These are phyloP conservation scores for Cololabis saira DNA, from an alignment of 2,113 vertebrate genomes.

Conservation along the genomic window DNA sequence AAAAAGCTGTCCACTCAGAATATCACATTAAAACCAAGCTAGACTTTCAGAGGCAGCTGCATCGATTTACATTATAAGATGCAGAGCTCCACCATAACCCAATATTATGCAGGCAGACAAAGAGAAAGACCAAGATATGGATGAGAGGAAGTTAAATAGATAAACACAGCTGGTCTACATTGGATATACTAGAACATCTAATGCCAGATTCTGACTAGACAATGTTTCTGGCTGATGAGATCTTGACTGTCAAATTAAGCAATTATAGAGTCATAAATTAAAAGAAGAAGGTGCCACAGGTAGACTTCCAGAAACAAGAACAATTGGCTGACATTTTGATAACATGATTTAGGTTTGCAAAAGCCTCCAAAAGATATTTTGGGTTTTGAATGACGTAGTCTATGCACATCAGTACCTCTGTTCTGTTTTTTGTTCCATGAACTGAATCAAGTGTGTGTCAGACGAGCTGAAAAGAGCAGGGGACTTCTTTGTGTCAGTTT, in stretches of 20 bases:
- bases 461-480: too few relatives aligned
- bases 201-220: not conserved
- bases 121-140: not conserved
- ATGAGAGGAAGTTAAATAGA: not conserved
- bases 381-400: not conserved
- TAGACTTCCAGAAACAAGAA: conserved; percentile 1
- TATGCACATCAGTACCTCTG: not conserved
- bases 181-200: conserved; percentile 16
- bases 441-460: too few relatives aligned
- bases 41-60: conserved; percentile 71
- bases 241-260: not conserved
- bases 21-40: conserved; percentile 77
- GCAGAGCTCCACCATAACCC: conserved; percentile 66
- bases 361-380: not conserved
- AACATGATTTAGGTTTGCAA: too few relatives aligned
- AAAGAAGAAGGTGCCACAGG: not conserved
- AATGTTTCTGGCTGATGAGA: not conserved
- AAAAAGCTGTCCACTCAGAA: conserved; percentile 79
- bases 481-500: too few relatives aligned
- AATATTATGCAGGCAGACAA: conserved; percentile 56
- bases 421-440: too few relatives aligned
- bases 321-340: too few relatives aligned
- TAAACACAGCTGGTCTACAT: conserved; percentile 8
- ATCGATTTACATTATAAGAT: conserved; percentile 76
- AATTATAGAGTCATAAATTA: not conserved